These are phyloP conservation scores for Rotaria sp. DNA, from an alignment of 2,888 invertebrate species.

Conservation along the genomic window DNA sequence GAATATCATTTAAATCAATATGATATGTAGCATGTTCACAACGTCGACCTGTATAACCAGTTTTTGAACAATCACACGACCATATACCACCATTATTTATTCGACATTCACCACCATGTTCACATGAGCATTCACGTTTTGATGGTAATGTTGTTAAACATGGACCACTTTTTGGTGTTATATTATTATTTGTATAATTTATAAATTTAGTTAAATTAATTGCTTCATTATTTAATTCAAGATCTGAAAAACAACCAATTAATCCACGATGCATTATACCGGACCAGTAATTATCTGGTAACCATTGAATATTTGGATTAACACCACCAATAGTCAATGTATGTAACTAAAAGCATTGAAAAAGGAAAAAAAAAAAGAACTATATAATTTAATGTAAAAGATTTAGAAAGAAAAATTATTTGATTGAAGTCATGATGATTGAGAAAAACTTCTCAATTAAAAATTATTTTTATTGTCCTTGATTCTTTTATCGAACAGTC, in stretches of 20 bases:
- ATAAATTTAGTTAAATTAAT: constrained; percentile 4
- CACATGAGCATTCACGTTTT: constrained; percentile 61
- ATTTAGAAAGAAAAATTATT: no score
- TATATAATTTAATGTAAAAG: no score
- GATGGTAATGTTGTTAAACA: neutral
- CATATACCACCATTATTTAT: constrained; percentile 60
- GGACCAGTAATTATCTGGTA: neutral
- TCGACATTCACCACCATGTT: constrained; percentile 76
- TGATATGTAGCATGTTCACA: constrained; percentile 66
- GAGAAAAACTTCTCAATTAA: no score
- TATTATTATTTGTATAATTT: neutral
- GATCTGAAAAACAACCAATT: constrained; percentile 17
- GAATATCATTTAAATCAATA: neutral
- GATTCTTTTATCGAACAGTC: no score
- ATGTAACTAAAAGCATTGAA: neutral
- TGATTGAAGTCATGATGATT: no score
- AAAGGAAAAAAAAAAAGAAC: neutral
- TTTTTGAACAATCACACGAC: constrained; percentile 77
- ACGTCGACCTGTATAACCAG: constrained; percentile 77
- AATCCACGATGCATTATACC: constrained; percentile 17
- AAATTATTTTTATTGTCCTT: no score
- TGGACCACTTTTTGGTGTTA: neutral
- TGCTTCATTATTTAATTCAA: constrained; percentile 23
- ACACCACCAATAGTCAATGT: constrained; percentile 1
- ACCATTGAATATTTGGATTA: neutral